Base-by-base conservation (phyloP, 2,113 vertebrate species). In the Sinocyclocheilus grahami region DNA sequence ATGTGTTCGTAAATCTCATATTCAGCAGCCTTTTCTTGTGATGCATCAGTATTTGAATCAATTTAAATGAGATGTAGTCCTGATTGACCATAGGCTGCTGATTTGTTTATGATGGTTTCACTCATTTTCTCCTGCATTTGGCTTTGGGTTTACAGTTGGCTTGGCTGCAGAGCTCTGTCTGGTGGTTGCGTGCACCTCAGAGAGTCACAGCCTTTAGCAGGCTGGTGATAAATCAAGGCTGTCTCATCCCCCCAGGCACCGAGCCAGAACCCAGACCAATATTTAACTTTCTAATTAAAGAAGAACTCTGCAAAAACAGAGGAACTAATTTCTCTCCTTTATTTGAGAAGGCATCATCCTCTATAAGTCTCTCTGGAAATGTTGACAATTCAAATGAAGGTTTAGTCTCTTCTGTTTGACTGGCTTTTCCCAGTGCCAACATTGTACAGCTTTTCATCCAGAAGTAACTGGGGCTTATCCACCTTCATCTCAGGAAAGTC, bases 231-330 rank as follows among this genome's bases (percentile, higher is more conserved):
- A 87, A 83, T 87, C 78, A 87, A 67, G 76, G 65, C 55, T 85
- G 62, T 82, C 83, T 79, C 71, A 81, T 62, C 72, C 63, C 78
- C 55, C 30, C 75, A 78, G 87, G 87, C 85, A 86, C 74, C 0
- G 48, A 81, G 86, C 83, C 88, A 89, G 86, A 83, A 55, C 65
- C 33, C 62, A 46, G 72, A 88, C 86, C 79, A 89, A 91, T 90
- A 87, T 89, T 87, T 87, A 90, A 87, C 82, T 86, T 85, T 85
- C 76, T 90, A 90, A 91, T 91, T 89, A 86, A 80, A 88, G 85
- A 63, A 81, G 60, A 87, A 80, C 60, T 72, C 42, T 51, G 62
- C 60, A 63, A 85, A 87, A 85, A 82, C 58, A 83, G 22, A 86
- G 33, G 83, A 84, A 78, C 69, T 71, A 62, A 87, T 86, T 88